Percentiles rank a stretch among this genome's conserved stretches.
Evolutionary conservation across 2,797 vertebrate species (phyloP).

Genomic region (Crenuchus spilurus): DNA sequence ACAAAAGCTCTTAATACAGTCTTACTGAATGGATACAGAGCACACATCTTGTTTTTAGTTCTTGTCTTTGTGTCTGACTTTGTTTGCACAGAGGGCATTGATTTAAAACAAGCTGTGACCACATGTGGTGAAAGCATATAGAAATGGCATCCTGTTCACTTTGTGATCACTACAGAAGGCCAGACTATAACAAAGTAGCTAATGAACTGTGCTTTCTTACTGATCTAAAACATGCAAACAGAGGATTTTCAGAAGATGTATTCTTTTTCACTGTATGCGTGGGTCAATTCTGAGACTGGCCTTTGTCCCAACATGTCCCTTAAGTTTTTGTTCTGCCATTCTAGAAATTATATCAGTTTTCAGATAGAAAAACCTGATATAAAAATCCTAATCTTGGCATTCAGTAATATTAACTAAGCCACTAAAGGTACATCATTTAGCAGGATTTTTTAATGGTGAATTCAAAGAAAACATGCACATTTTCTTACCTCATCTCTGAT

Average conservation of each 20-base stretch:
- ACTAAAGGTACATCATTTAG: not conserved
- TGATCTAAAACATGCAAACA: slow-evolving; percentile 25
- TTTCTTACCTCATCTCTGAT: slow-evolving; percentile 95
- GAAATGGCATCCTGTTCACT: slow-evolving; percentile 73
- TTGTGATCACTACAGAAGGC: slow-evolving; percentile 59
- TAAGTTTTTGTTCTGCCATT: slow-evolving; percentile 30
- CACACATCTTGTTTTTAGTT: slow-evolving; percentile 18
- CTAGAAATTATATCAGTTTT: not conserved
- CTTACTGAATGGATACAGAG: slow-evolving; percentile 37
- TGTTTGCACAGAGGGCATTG: slow-evolving; percentile 50
- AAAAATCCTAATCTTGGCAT: not conserved
- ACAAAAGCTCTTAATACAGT: slow-evolving; percentile 33
- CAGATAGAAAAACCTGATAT: slow-evolving; percentile 17
- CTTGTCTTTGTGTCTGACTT: slow-evolving; percentile 36
- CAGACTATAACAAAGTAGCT: slow-evolving; percentile 48
- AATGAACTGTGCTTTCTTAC: slow-evolving; percentile 44
- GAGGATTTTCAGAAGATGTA: slow-evolving; percentile 23
- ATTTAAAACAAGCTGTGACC: slow-evolving; percentile 42
- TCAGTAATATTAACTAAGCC: not conserved
- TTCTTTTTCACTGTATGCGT: slow-evolving; percentile 36
- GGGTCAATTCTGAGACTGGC: slow-evolving; percentile 45
- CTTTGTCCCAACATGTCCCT: slow-evolving; percentile 58
- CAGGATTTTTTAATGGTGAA: not conserved
- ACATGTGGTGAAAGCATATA: slow-evolving; percentile 72
- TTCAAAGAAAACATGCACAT: not conserved